Conservation (phyloP, 2,888 invertebrate genomes). For the Drosophila lutescens region DNA sequence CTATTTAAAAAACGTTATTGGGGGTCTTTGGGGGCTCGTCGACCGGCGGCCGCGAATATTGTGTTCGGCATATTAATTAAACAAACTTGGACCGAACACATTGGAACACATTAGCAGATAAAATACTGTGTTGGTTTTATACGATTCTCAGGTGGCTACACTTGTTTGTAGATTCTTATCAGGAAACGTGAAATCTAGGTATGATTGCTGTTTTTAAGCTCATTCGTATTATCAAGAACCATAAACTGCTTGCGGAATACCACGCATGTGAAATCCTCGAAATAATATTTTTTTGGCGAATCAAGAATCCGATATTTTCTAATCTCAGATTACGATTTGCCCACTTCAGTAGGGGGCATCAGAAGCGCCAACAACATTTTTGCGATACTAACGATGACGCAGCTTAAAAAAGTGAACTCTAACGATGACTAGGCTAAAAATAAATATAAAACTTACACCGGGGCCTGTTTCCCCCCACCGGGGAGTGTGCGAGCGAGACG, state of each 20-base stretch:
- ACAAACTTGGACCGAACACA: slow-evolving; percentile 17
- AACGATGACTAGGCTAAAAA: slow-evolving; percentile 68
- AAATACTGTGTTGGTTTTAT: not conserved
- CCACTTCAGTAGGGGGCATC: slow-evolving; percentile 32
- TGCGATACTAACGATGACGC: slow-evolving; percentile 68
- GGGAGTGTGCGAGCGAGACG: slow-evolving; percentile 9
- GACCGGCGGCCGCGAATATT: slow-evolving; percentile 1
- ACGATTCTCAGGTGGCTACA: slow-evolving; percentile 8
- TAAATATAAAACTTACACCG: slow-evolving; percentile 37
- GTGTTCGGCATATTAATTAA: slow-evolving; percentile 26
- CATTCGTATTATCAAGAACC: slow-evolving; percentile 29
- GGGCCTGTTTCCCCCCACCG: slow-evolving; percentile 48
- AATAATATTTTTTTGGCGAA: slow-evolving; percentile 29
- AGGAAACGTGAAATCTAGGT: slow-evolving; percentile 10
- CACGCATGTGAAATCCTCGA: slow-evolving; percentile 33
- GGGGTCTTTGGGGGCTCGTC: slow-evolving; percentile 41
- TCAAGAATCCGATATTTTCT: slow-evolving; percentile 51
- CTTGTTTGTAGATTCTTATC: slow-evolving; percentile 17
- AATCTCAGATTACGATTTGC: slow-evolving; percentile 65
- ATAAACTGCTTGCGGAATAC: slow-evolving; percentile 39
- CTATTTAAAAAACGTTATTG: slow-evolving; percentile 29
- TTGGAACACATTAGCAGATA: slow-evolving; percentile 6
- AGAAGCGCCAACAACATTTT: slow-evolving; percentile 45
- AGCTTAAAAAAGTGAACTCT: slow-evolving; percentile 62
- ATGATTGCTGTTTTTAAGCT: slow-evolving; percentile 22